These are phyloP conservation scores for Pocillopora verrucosa DNA, from an alignment of 64 coral and sea anemone genomes.

Conservation along the genomic window DNA sequence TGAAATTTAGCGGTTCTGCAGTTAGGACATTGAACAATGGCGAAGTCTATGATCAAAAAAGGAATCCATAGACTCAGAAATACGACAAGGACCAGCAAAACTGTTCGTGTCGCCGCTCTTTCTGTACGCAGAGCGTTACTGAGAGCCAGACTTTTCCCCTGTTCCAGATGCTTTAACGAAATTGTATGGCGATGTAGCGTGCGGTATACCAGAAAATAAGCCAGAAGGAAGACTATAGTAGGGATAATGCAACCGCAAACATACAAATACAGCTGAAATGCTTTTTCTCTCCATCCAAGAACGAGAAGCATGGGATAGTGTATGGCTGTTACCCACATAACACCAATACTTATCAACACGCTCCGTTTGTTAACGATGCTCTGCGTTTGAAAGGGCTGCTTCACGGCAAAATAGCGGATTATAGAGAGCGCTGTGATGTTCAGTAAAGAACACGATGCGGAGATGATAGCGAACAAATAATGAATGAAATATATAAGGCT, in stretches of 20 bases:
- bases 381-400: constrained; percentile 37
- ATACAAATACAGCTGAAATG: constrained; percentile 63
- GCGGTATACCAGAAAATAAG: constrained; percentile 38
- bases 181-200: constrained; percentile 26
- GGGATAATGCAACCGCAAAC: constrained; percentile 33
- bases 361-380: constrained; percentile 1
- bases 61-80: constrained; percentile 50
- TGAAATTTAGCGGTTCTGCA: constrained; percentile 39
- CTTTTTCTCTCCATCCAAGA: constrained; percentile 37
- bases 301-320: constrained; percentile 41
- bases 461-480: constrained; percentile 53
- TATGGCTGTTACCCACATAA: constrained; percentile 39
- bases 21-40: constrained; percentile 39
- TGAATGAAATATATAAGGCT: constrained; percentile 21
- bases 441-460: constrained; percentile 31
- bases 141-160: not conserved
- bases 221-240: constrained; percentile 14
- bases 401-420: constrained; percentile 51
- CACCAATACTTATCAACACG: not conserved
- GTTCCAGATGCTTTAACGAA: not conserved
- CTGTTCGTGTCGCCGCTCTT: constrained; percentile 39
- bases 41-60: constrained; percentile 33
- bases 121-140: constrained; percentile 22
- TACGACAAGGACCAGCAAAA: constrained; percentile 28
- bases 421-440: constrained; percentile 47